Conservation (phyloP, 1,140 invertebrate genomes). For the Drosophila equinoxialis region DNA sequence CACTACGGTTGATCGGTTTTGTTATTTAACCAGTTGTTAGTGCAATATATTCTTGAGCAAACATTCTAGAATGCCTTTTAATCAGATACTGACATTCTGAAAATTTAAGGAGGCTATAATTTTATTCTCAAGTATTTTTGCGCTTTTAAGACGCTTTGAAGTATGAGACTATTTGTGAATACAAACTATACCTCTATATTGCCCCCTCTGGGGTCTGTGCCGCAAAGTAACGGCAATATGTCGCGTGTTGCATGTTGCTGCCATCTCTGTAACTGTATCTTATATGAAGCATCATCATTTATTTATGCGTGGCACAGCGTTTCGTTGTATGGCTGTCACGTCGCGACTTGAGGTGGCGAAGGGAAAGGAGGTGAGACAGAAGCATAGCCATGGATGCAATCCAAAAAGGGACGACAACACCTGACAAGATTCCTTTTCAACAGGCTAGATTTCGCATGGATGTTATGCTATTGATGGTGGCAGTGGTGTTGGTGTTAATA, state of each 20-base stretch:
- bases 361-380: neutral
- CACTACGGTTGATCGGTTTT: too few species aligned
- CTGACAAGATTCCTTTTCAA: slow-evolving; percentile 17
- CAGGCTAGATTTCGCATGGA: slow-evolving; percentile 5
- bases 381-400: slow-evolving; percentile 9
- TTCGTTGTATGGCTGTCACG: slow-evolving; percentile 16
- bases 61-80: too few species aligned
- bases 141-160: neutral
- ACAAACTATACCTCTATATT: neutral
- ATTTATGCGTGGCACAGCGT: slow-evolving; percentile 30
- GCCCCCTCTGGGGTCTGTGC: neutral
- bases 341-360: neutral
- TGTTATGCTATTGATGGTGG: neutral
- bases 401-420: slow-evolving; percentile 8
- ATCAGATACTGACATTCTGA: too few species aligned
- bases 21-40: too few species aligned
- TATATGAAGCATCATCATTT: slow-evolving; percentile 31
- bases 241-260: slow-evolving; percentile 8
- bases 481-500: slow-evolving; percentile 21
- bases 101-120: neutral
- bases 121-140: neutral
- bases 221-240: neutral
- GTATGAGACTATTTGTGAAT: neutral
- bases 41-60: too few species aligned
- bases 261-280: slow-evolving; percentile 11